Base-by-base conservation (phyloP, 64 coral and sea anemone genomes). In the Montipora sp. region DNA sequence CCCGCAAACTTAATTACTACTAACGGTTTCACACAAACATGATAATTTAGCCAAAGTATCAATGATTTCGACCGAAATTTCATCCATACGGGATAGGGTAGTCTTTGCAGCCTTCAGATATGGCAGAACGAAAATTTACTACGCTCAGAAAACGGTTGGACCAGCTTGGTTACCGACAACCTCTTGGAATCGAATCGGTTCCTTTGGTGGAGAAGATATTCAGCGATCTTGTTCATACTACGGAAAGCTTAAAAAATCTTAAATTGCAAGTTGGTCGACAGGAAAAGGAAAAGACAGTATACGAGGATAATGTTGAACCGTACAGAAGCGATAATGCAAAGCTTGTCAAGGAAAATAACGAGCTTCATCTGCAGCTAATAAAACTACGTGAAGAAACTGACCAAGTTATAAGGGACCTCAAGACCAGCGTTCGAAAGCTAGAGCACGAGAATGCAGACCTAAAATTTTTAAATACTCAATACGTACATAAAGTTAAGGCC, bases 401-500 rank as follows among this genome's bases (percentile, higher is more conserved):
- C 23, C 82, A 90, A 53, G 79, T 74, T 59, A 96, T 96, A 65
- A 93, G 94, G 67, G 98, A 96, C 59, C 89, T 99, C 51, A 99
- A 99, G 82, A 87, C 88, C 21, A 95, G 94, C 24, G 76, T 99
- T 67, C 94, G 98, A 87, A 99, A 99, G 60, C 47, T 99, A 55
- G 98, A 99, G 84, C 98, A 99, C 36, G 98, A 99, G 58, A 99
- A 89, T 95, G 98, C 98, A 36, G 98, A 99, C 79, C 75, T 99
- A 8, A 99, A 99, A 89, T 99, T 99, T 84, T 58, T 99, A 21
- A 99, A 99, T 89, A 99, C 98, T 58, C 98, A 99, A 57, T 99
- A 99, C 81, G 98, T 99, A 68, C 98, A 99, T 80, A 99, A 99
- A 88, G 98, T 99, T 27, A 99, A 99, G 89, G 98, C 94, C 60